Conservation (phyloP, 2,113 vertebrate genomes). For the Stictonetta naevosa region DNA sequence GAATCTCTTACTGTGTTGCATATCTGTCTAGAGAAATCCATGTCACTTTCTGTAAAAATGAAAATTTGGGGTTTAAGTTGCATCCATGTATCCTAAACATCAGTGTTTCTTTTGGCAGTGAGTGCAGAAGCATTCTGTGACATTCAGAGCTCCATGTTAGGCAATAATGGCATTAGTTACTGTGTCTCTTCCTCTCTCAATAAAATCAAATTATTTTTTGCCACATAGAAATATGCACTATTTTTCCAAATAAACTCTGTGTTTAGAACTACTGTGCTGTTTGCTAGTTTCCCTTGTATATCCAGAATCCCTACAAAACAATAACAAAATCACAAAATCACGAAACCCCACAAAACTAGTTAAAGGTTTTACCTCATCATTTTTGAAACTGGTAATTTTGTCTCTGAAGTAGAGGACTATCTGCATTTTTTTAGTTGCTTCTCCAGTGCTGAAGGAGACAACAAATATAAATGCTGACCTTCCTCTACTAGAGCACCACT, state of each 20-base stretch:
- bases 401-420: neutral
- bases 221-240: accelerated
- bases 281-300: neutral
- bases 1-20: neutral
- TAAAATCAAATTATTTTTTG: neutral
- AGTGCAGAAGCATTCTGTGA: neutral
- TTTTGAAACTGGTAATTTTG: neutral
- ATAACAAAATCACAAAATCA: too few species aligned
- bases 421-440: neutral
- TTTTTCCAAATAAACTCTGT: neutral
- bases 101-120: neutral
- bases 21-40: neutral
- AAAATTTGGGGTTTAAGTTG: neutral
- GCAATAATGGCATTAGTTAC: neutral
- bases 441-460: neutral
- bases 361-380: neutral
- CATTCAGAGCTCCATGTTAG: neutral
- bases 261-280: neutral
- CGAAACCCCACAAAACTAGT: neutral
- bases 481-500: neutral
- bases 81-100: neutral
- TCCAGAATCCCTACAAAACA: neutral
- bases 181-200: neutral
- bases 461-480: neutral
- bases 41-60: neutral